phyloP scores from a whole-genome alignment of 1,140 invertebrate genomes.

The Rhagoletis pomonella region DNA sequence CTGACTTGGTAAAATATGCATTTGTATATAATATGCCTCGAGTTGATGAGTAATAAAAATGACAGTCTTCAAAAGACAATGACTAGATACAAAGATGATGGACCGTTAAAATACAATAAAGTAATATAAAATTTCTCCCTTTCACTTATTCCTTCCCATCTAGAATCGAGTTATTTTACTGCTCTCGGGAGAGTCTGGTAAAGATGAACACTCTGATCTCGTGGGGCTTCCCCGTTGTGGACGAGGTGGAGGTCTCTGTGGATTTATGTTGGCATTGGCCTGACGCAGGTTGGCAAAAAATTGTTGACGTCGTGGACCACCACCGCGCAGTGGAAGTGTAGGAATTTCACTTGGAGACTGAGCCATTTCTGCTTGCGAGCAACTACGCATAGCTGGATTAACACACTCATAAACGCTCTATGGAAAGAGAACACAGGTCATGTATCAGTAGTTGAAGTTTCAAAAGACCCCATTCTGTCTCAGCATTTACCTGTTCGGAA shows the following conservation, averaged over 20 bases:
- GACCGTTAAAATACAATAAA: background rate
- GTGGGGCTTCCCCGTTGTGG: conserved; percentile 61
- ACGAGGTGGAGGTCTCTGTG: conserved; percentile 67
- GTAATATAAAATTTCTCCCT: background rate
- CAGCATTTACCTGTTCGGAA: conserved; percentile 67
- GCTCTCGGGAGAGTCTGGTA: conserved; percentile 66
- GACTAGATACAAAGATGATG: conserved; percentile 27
- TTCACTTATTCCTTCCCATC: background rate
- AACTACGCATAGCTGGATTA: conserved; percentile 72
- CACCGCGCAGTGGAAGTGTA: conserved; percentile 71
- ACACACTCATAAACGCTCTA: conserved; percentile 74
- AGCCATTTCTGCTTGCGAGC: conserved; percentile 68
- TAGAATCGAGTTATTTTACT: conserved; percentile 72
- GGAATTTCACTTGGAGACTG: conserved; percentile 73
- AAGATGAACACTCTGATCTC: conserved; percentile 66
- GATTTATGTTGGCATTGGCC: conserved; percentile 71
- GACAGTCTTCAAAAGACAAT: conserved; percentile 41
- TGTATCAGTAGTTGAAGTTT: background rate
- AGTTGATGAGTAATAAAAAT: conserved; percentile 13
- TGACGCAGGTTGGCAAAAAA: conserved; percentile 73
- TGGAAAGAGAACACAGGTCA: conserved; percentile 1
- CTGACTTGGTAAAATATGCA: background rate
- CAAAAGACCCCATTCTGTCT: background rate
- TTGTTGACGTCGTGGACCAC: conserved; percentile 67
- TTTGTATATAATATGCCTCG: no score